phyloP scores from a whole-genome alignment of 2,888 invertebrate species.

The Xiphydria camelus region DNA sequence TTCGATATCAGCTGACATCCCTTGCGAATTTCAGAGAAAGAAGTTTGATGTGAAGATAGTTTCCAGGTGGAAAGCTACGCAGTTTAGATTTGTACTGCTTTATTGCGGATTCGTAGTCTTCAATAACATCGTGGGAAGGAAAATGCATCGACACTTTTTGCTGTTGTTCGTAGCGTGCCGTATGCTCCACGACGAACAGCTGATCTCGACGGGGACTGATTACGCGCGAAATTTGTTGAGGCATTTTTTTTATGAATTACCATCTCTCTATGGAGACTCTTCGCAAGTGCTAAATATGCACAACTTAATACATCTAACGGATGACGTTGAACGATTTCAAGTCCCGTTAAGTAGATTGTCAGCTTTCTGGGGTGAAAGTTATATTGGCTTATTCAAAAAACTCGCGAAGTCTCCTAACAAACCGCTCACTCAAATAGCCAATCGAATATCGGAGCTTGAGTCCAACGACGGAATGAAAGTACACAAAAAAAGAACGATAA shows the following conservation, averaged over 20 bases:
- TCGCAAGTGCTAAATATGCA: constrained; percentile 24
- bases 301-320: constrained; percentile 23
- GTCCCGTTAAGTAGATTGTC: constrained; percentile 18
- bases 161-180: constrained; percentile 18
- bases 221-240: constrained; percentile 17
- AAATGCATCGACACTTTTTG: constrained; percentile 22
- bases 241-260: constrained; percentile 19
- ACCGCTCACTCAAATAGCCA: constrained; percentile 20
- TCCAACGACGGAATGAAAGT: constrained; percentile 7
- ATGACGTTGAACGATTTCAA: constrained; percentile 22
- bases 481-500: constrained; percentile 3
- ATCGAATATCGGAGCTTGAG: constrained; percentile 19
- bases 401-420: constrained; percentile 15
- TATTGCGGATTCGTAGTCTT: constrained; percentile 19
- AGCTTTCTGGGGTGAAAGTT: constrained; percentile 26
- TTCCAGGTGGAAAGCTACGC: constrained; percentile 28
- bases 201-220: constrained; percentile 8
- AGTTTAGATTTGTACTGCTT: constrained; percentile 23
- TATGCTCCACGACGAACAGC: constrained; percentile 15
- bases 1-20: constrained; percentile 3
- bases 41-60: constrained; percentile 18
- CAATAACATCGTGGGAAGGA: constrained; percentile 11
- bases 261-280: constrained; percentile 22
- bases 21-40: constrained; percentile 28
- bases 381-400: constrained; percentile 22